phyloP scores from a whole-genome alignment of 2,113 vertebrate genomes.

The Rhynchopsitta pachyrhyncha region DNA sequence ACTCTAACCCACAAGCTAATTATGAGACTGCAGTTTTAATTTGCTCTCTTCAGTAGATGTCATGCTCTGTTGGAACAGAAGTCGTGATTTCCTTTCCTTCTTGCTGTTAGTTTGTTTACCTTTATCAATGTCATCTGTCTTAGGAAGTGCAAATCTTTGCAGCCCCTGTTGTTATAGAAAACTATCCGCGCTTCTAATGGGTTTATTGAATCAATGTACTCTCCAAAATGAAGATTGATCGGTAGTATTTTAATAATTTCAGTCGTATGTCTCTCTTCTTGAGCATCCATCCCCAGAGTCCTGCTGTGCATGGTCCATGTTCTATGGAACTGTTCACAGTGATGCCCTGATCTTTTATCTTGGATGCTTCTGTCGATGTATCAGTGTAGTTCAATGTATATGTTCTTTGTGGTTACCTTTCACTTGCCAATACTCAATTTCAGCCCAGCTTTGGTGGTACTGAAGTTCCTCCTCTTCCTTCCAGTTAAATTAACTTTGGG shows the following conservation, averaged over 20 bases:
- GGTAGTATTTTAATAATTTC: slow-evolving; percentile 12
- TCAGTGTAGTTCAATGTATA: not conserved
- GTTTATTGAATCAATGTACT: not conserved
- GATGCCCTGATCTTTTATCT: not conserved
- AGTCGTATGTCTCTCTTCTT: not conserved
- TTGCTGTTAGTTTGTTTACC: not conserved
- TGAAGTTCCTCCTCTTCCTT: not conserved
- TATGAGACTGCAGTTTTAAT: slow-evolving; percentile 18
- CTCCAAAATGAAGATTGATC: not conserved
- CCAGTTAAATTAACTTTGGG: not conserved
- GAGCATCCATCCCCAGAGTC: not conserved
- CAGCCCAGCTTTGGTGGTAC: not conserved
- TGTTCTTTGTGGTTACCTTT: not conserved
- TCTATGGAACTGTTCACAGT: not conserved
- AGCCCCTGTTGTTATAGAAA: not conserved
- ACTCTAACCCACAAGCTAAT: slow-evolving; percentile 13
- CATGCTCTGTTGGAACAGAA: not conserved
- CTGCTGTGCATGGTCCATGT: not conserved
- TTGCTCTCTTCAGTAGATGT: not conserved
- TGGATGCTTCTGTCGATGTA: not conserved
- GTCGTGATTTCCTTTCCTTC: not conserved
- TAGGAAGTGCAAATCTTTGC: not conserved
- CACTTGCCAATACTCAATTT: not conserved
- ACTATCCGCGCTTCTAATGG: not conserved
- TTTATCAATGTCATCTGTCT: slow-evolving; percentile 18